Conservation (phyloP, 2,888 invertebrate species). For the Mythimna impura region DNA sequence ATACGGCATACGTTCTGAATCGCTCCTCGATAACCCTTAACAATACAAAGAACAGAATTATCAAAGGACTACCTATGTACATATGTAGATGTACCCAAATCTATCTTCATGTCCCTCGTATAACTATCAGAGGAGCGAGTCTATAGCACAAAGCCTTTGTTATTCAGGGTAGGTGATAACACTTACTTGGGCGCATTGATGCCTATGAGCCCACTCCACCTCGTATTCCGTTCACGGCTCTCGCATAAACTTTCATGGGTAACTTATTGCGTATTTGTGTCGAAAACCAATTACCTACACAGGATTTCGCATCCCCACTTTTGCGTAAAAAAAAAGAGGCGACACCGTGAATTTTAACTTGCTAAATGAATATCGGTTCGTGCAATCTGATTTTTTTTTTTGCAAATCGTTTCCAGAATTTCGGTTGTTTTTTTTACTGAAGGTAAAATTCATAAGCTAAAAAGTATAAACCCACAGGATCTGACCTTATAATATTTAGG, state of each 20-base stretch:
- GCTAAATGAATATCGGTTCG: slow-evolving; percentile 66
- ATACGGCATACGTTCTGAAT: neutral
- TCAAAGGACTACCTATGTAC: slow-evolving; percentile 35
- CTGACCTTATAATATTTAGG: neutral
- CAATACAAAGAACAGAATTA: slow-evolving; percentile 36
- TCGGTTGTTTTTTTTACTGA: slow-evolving; percentile 1
- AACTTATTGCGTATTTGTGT: slow-evolving; percentile 84
- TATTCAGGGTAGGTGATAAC: slow-evolving; percentile 73
- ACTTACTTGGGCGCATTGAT: slow-evolving; percentile 68
- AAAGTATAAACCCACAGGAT: neutral
- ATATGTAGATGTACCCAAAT: slow-evolving; percentile 31
- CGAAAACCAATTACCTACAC: slow-evolving; percentile 82
- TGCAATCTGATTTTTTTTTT: slow-evolving; percentile 49
- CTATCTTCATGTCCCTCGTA: slow-evolving; percentile 43
- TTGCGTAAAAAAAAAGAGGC: slow-evolving; percentile 67
- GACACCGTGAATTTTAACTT: slow-evolving; percentile 70
- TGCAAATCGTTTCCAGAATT: slow-evolving; percentile 12
- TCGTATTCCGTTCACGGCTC: slow-evolving; percentile 76
- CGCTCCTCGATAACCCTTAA: neutral
- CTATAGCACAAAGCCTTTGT: slow-evolving; percentile 62
- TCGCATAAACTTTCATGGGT: slow-evolving; percentile 81
- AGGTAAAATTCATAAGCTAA: neutral
- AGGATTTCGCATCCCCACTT: slow-evolving; percentile 74
- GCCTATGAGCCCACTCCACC: slow-evolving; percentile 64
- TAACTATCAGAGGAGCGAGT: slow-evolving; percentile 33